Evolutionary conservation across 2,888 invertebrate genomes (phyloP).

Genomic region (Anarsia innoxiella): DNA sequence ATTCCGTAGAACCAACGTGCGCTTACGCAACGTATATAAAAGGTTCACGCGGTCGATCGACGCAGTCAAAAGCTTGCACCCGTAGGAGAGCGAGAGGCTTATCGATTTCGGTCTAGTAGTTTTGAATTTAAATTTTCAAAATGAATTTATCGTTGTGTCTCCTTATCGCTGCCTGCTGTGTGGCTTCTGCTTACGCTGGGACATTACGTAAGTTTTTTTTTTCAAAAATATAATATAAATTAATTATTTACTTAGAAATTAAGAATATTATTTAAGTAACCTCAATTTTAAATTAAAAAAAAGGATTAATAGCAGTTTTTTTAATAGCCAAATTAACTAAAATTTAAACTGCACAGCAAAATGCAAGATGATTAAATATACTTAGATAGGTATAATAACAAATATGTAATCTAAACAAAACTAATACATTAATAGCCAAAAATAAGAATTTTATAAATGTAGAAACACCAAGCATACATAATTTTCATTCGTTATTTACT

Average conservation of each 20-base stretch:
- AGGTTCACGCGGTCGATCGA: slow-evolving; percentile 13
- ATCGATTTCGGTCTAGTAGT: slow-evolving; percentile 13
- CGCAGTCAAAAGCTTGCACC: slow-evolving; percentile 27
- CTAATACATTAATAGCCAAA: no score
- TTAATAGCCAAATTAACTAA: no score
- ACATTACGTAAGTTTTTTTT: slow-evolving; percentile 54
- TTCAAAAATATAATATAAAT: no score
- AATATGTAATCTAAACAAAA: no score
- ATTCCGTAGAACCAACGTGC: no score
- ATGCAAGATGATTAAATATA: no score
- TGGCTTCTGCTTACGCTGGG: slow-evolving; percentile 31
- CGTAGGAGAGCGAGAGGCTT: slow-evolving; percentile 9
- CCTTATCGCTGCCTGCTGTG: slow-evolving; percentile 28
- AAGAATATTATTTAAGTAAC: not conserved
- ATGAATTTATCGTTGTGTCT: slow-evolving; percentile 43
- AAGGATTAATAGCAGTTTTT: no score
- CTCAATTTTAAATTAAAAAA: not conserved
- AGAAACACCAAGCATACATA: no score
- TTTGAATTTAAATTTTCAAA: slow-evolving; percentile 22
- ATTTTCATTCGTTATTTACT: no score
- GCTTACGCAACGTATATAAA: slow-evolving; percentile 38
- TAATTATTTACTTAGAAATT: not conserved
- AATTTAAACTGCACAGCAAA: no score
- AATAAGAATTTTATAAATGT: no score
- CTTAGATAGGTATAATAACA: no score